Conservation (phyloP, 2,797 vertebrate genomes). For the Benthosema pterotum region DNA sequence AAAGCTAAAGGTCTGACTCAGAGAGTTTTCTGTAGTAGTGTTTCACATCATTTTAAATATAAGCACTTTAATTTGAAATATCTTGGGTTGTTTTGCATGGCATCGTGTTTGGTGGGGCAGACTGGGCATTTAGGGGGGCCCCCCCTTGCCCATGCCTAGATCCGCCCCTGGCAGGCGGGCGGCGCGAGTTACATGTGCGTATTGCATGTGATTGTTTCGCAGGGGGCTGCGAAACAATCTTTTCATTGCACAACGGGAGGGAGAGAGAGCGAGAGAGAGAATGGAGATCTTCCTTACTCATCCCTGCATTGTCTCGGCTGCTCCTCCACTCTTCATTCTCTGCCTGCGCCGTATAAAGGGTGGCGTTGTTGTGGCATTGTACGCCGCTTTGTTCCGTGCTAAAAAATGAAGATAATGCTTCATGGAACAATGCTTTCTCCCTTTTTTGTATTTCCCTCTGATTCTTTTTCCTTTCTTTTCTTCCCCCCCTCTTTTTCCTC, state of each 20-base stretch:
- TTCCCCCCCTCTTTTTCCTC: slow-evolving; percentile 16
- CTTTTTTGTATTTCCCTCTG: slow-evolving; percentile 52
- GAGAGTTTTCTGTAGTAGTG: too few species aligned
- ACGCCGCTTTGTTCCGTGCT: slow-evolving; percentile 59
- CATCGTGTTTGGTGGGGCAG: too few species aligned
- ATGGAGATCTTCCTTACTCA: slow-evolving; percentile 66
- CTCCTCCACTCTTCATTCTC: slow-evolving; percentile 69
- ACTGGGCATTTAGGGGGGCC: too few species aligned
- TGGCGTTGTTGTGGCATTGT: slow-evolving; percentile 67
- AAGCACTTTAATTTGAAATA: too few species aligned
- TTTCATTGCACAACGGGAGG: slow-evolving; percentile 60
- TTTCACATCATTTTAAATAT: too few species aligned
- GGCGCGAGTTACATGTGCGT: slow-evolving; percentile 38
- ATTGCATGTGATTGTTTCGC: slow-evolving; percentile 62
- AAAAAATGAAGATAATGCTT: slow-evolving; percentile 68
- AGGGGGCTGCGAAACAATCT: slow-evolving; percentile 70
- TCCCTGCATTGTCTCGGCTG: slow-evolving; percentile 65
- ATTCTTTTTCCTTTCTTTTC: slow-evolving; percentile 3
- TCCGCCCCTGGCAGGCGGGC: too few species aligned
- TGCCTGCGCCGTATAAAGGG: slow-evolving; percentile 51
- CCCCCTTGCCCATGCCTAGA: too few species aligned
- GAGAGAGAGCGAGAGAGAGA: slow-evolving; percentile 60
- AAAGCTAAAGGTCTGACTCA: too few species aligned
- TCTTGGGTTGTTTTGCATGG: too few species aligned
- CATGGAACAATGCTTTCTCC: slow-evolving; percentile 49